phyloP scores from a whole-genome alignment of 23 tunicate species.

The Trididemnum nubilum region DNA sequence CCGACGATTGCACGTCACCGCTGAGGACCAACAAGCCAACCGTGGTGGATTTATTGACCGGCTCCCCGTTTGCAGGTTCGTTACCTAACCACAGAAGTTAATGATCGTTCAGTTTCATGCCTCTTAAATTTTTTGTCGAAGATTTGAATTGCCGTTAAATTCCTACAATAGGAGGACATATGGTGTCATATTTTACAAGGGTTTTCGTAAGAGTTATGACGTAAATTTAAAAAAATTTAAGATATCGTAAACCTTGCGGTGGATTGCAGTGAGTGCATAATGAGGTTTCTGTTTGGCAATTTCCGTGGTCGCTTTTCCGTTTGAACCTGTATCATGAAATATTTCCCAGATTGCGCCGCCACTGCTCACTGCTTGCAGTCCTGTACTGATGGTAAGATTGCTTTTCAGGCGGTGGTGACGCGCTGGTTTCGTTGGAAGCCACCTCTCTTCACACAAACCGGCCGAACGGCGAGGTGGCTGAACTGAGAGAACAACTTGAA shows the following conservation, averaged over 20 bases:
- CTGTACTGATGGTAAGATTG: background rate
- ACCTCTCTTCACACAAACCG: no score
- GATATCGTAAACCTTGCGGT: no score
- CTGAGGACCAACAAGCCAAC: slow-evolving; percentile 22
- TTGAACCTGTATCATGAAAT: background rate
- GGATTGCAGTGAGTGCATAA: no score
- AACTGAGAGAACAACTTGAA: no score
- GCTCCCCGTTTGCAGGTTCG: slow-evolving; percentile 45
- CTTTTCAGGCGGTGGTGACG: slow-evolving; percentile 14
- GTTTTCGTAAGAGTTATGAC: no score
- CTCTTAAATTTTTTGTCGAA: background rate
- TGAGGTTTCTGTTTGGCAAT: no score
- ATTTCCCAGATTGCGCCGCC: background rate
- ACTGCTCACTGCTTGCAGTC: background rate
- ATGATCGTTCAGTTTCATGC: background rate
- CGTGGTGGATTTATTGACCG: slow-evolving; percentile 38
- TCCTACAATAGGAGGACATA: no score
- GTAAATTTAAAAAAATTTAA: no score
- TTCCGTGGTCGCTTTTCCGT: background rate
- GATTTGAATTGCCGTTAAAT: no score
- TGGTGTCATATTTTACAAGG: no score
- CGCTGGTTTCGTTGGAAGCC: background rate
- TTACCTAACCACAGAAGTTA: background rate
- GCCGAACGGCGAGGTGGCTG: no score
- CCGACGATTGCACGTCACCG: slow-evolving; percentile 28